Evolutionary conservation across 2,797 vertebrate genomes (phyloP).

Genomic region (Gymnoscopelus braueri): DNA sequence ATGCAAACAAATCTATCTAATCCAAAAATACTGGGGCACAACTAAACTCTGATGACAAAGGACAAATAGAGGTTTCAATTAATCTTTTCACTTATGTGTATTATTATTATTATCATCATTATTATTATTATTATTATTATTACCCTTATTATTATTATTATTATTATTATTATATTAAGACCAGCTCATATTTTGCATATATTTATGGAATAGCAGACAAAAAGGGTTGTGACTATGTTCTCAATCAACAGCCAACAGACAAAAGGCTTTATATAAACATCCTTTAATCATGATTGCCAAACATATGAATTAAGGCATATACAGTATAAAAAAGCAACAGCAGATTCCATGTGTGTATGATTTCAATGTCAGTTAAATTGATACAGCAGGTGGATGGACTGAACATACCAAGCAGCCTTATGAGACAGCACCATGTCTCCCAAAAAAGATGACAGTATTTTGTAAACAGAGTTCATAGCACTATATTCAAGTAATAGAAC

Average conservation of each 20-base stretch:
- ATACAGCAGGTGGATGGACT: conserved; percentile 86
- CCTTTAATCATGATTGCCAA: conserved; percentile 98
- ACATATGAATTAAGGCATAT: conserved; percentile 99
- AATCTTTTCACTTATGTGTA: too few species aligned
- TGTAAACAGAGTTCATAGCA: conserved; percentile 98
- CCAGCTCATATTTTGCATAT: too few species aligned
- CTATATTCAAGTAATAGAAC: conserved; percentile 98
- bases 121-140: too few species aligned
- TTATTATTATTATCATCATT: too few species aligned
- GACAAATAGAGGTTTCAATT: too few species aligned
- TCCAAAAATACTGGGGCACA: too few species aligned
- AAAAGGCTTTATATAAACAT: conserved; percentile 78
- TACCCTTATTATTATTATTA: too few species aligned
- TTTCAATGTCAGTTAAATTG: conserved; percentile 85
- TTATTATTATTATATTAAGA: too few species aligned
- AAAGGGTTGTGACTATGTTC: neutral
- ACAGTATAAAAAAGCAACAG: conserved; percentile 97
- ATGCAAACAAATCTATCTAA: too few species aligned
- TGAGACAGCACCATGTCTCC: conserved; percentile 86
- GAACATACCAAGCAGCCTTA: conserved; percentile 92
- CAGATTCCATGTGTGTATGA: conserved; percentile 90
- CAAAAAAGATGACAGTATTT: conserved; percentile 87
- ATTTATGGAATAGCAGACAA: conserved; percentile 23
- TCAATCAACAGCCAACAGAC: conserved; percentile 1
- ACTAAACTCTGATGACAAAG: too few species aligned